These are phyloP conservation scores for Aplochiton taeniatus DNA, from an alignment of 2,797 vertebrate species.

Conservation along the genomic window DNA sequence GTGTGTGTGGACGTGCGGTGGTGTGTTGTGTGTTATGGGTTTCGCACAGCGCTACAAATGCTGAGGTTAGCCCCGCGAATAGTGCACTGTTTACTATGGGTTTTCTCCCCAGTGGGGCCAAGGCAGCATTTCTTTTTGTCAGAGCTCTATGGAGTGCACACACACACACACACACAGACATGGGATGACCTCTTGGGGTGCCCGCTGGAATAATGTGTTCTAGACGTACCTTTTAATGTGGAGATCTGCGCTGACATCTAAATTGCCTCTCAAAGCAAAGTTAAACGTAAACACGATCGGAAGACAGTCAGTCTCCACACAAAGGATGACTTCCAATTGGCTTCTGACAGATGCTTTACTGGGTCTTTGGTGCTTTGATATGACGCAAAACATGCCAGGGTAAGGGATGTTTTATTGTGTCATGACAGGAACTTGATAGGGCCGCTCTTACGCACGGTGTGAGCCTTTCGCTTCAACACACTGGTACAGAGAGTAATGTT, in stretches of 20 bases:
- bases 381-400: constrained; percentile 2
- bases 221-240: constrained; percentile 39
- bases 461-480: constrained; percentile 40
- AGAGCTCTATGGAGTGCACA: constrained; percentile 43
- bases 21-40: constrained; percentile 14
- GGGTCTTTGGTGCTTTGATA: constrained; percentile 29
- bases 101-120: constrained; percentile 38
- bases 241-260: constrained; percentile 38
- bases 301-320: constrained; percentile 12
- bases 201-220: constrained; percentile 34
- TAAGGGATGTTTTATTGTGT: constrained; percentile 29
- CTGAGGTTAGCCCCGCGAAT: constrained; percentile 42
- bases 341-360: constrained; percentile 16
- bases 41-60: constrained; percentile 32
- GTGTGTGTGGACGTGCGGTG: constrained; percentile 9
- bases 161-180: constrained; percentile 33
- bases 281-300: constrained; percentile 42
- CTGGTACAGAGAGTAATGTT: constrained; percentile 33
- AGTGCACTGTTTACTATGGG: constrained; percentile 42
- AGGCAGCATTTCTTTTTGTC: constrained; percentile 32
- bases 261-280: constrained; percentile 43
- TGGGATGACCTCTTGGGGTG: constrained; percentile 54
- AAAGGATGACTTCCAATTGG: constrained; percentile 10
- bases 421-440: constrained; percentile 24
- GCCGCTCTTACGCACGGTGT: constrained; percentile 38